phyloP scores from a whole-genome alignment of 2,888 invertebrate genomes.

The Luffia ferchaultella region DNA sequence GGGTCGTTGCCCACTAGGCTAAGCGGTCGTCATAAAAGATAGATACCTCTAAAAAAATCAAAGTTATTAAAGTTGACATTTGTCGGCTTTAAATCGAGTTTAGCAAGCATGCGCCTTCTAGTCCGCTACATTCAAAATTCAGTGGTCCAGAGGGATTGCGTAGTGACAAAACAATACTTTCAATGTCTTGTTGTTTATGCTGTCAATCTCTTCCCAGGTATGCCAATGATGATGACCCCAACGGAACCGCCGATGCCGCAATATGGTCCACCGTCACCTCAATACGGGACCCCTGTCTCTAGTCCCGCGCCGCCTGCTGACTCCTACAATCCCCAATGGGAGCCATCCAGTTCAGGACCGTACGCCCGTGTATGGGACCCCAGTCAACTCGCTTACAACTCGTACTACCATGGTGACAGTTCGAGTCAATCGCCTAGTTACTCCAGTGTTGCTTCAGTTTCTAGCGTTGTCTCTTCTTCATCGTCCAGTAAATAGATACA shows the following conservation, averaged over 20 bases:
- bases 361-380: conserved; percentile 82
- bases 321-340: conserved; percentile 79
- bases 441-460: conserved; percentile 55
- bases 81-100: too few species aligned
- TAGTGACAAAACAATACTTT: too few species aligned
- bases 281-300: conserved; percentile 53
- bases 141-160: too few species aligned
- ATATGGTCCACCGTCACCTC: conserved; percentile 75
- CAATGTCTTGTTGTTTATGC: too few species aligned
- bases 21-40: too few species aligned
- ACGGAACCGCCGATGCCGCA: conserved; percentile 67
- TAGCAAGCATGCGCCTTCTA: too few species aligned
- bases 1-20: too few species aligned
- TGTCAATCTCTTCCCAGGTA: conserved; percentile 58
- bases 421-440: conserved; percentile 62
- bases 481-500: conserved; percentile 23
- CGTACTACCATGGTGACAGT: conserved; percentile 74
- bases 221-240: conserved; percentile 76
- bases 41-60: too few species aligned
- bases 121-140: too few species aligned
- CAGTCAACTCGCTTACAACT: conserved; percentile 74
- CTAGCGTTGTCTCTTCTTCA: conserved; percentile 29
- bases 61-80: too few species aligned
- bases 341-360: conserved; percentile 75
- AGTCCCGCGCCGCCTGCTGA: conserved; percentile 66